These are phyloP conservation scores for Ylistrum balloti DNA, from an alignment of 1,140 invertebrate species.

Conservation along the genomic window DNA sequence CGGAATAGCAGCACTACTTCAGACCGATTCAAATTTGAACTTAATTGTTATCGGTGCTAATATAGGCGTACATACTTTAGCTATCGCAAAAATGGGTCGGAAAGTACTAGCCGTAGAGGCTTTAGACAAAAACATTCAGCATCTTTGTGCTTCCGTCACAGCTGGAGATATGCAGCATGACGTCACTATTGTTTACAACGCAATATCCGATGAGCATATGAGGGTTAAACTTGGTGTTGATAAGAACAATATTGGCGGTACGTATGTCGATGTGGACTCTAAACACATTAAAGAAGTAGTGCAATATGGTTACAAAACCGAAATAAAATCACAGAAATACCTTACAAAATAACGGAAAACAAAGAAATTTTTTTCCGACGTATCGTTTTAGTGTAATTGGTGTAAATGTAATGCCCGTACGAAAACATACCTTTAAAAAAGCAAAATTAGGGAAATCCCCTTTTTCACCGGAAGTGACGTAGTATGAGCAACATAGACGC, in stretches of 20 bases:
- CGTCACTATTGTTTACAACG: conserved; percentile 57
- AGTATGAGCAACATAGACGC: too few species aligned
- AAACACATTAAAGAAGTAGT: conserved; percentile 54
- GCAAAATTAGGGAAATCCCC: too few species aligned
- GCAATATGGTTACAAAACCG: too few species aligned
- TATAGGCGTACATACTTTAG: conserved; percentile 55
- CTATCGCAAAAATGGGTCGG: conserved; percentile 56
- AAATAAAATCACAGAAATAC: too few species aligned
- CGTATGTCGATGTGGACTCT: conserved; percentile 55
- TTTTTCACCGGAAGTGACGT: too few species aligned
- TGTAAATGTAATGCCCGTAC: too few species aligned
- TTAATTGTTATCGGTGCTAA: not conserved
- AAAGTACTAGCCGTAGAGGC: conserved; percentile 57
- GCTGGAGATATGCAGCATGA: conserved; percentile 50
- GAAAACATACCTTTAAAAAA: too few species aligned
- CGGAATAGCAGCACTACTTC: not conserved
- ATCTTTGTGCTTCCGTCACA: conserved; percentile 54
- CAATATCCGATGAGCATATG: conserved; percentile 51
- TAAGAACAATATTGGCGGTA: conserved; percentile 60
- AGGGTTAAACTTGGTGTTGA: conserved; percentile 58
- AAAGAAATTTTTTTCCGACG: too few species aligned
- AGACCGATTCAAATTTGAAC: not conserved
- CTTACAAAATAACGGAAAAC: too few species aligned
- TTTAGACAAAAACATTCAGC: conserved; percentile 57
- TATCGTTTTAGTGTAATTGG: too few species aligned